Conservation (phyloP, 2,797 vertebrate species). For the Austrolebias charrua region DNA sequence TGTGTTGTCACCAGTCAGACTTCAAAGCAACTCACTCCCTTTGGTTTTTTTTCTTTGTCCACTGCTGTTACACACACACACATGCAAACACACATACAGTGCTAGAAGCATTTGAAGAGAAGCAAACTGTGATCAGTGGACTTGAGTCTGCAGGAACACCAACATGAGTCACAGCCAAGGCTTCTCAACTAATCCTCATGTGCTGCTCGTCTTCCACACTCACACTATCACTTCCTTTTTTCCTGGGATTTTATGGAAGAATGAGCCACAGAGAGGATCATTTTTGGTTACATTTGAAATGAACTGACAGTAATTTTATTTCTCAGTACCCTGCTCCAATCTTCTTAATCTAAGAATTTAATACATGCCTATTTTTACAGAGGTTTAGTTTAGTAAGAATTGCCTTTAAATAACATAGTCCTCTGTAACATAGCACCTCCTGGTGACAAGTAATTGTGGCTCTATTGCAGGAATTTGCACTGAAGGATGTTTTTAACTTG, state of each 20-base stretch:
- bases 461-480: slow-evolving; percentile 2
- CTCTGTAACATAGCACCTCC: slow-evolving; percentile 31
- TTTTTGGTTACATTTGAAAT: neutral
- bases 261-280: neutral
- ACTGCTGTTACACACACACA: slow-evolving; percentile 6
- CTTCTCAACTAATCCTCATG: slow-evolving; percentile 18
- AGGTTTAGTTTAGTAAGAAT: too few relatives aligned
- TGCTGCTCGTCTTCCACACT: neutral
- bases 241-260: neutral
- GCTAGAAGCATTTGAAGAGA: slow-evolving; percentile 26
- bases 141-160: slow-evolving; percentile 36
- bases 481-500: slow-evolving; percentile 12
- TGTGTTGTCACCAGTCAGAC: slow-evolving; percentile 24
- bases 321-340: too few relatives aligned
- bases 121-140: too few relatives aligned
- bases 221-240: neutral
- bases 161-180: slow-evolving; percentile 37
- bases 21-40: slow-evolving; percentile 29
- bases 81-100: slow-evolving; percentile 12
- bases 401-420: too few relatives aligned
- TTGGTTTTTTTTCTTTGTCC: slow-evolving; percentile 10
- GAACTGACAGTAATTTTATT: too few relatives aligned
- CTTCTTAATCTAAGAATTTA: too few relatives aligned
- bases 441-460: slow-evolving; percentile 40
- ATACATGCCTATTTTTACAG: too few relatives aligned